These are phyloP conservation scores for Vidua chalybeata DNA, from an alignment of 2,113 vertebrate genomes.

Conservation along the genomic window DNA sequence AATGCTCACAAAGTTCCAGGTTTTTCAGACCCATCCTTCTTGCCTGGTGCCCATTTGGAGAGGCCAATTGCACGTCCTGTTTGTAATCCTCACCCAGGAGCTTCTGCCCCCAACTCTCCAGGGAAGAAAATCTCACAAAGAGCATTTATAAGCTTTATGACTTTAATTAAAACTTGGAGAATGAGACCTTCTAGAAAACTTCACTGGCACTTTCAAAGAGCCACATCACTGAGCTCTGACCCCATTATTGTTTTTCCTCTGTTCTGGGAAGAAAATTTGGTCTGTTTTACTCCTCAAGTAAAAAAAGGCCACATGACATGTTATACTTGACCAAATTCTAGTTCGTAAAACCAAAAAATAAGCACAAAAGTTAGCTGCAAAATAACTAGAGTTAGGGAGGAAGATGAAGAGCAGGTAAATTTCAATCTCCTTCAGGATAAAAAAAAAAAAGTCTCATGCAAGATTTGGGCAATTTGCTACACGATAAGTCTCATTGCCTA, in stretches of 20 bases:
- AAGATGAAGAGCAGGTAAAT: background rate
- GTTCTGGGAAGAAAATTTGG: background rate
- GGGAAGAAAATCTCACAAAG: background rate
- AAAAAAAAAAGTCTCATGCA: background rate
- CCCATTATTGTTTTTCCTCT: background rate
- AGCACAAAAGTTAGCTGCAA: background rate
- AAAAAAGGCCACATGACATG: background rate
- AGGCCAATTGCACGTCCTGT: background rate
- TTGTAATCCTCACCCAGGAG: background rate
- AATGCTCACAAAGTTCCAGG: background rate
- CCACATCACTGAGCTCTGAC: background rate
- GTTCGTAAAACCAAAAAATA: background rate
- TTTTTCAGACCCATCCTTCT: background rate
- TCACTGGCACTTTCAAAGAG: background rate
- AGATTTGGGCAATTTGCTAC: background rate
- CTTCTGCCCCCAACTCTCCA: background rate
- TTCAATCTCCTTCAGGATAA: background rate
- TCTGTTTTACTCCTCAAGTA: background rate
- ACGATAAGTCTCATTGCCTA: background rate
- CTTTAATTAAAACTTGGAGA: background rate
- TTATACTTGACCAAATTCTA: background rate
- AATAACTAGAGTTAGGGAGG: background rate
- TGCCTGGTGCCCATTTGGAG: background rate
- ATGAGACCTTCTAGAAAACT: background rate
- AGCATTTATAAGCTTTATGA: background rate